phyloP scores from a whole-genome alignment of 2,797 vertebrate genomes.

The Neopelma chrysocephalum region DNA sequence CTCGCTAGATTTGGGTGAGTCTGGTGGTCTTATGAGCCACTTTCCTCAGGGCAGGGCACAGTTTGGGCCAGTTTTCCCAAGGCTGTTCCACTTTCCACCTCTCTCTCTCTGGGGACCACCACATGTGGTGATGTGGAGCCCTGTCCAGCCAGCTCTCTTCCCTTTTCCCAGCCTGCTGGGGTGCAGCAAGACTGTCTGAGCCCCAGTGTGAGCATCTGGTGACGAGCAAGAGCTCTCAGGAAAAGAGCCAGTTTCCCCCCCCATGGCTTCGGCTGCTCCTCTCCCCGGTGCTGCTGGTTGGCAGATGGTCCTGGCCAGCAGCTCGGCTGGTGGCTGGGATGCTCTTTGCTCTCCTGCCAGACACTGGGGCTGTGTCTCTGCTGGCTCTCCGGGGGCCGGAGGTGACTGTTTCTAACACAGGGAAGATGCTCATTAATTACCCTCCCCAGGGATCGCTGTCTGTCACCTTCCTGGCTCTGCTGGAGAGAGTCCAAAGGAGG shows the following conservation, averaged over 20 bases:
- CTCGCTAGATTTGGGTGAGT: background rate
- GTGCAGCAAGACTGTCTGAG: background rate
- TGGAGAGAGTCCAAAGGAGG: background rate
- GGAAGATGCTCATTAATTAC: slow-evolving; percentile 27
- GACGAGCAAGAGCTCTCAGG: background rate
- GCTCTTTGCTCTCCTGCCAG: slow-evolving; percentile 33
- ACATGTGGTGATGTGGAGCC: rapidly evolving
- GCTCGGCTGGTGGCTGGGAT: slow-evolving; percentile 41
- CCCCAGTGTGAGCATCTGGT: background rate
- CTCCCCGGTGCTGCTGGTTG: background rate
- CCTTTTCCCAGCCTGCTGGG: background rate
- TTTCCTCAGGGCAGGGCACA: rapidly evolving
- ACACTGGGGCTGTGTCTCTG: background rate
- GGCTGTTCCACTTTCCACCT: background rate
- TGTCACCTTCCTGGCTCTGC: background rate
- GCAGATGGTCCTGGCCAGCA: slow-evolving; percentile 48
- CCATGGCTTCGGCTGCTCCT: background rate
- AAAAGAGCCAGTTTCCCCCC: background rate
- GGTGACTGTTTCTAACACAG: background rate
- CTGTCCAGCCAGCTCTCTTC: rapidly evolving
- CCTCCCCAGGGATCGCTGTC: background rate
- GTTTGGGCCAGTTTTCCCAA: background rate
- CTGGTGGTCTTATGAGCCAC: rapidly evolving
- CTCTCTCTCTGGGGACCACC: background rate
- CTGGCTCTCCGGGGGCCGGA: background rate